phyloP scores from a whole-genome alignment of 2,797 vertebrate species.

The Xenopus petersii region DNA sequence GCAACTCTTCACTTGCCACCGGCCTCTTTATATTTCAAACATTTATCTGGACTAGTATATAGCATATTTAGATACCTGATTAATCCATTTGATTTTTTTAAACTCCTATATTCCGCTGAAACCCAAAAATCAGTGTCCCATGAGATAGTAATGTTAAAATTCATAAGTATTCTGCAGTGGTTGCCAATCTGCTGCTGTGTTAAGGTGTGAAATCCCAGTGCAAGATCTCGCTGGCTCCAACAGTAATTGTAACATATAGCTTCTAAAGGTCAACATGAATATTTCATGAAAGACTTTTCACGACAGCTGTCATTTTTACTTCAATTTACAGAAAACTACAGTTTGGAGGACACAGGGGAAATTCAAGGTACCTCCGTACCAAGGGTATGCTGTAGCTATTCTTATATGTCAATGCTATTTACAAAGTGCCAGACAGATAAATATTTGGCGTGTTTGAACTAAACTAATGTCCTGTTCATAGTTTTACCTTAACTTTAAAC shows the following conservation, averaged over 20 bases:
- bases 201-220: slow-evolving; percentile 49
- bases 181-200: slow-evolving; percentile 49
- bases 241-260: slow-evolving; percentile 52
- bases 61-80: too few species aligned
- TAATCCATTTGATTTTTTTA: too few species aligned
- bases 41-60: too few species aligned
- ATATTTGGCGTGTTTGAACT: slow-evolving; percentile 42
- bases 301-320: slow-evolving; percentile 63
- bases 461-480: slow-evolving; percentile 32
- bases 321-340: slow-evolving; percentile 54
- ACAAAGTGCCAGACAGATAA: slow-evolving; percentile 50
- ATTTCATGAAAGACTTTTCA: slow-evolving; percentile 54
- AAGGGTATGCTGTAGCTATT: slow-evolving; percentile 54
- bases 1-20: too few species aligned
- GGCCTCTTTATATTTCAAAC: too few species aligned
- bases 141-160: slow-evolving; percentile 30
- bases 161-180: slow-evolving; percentile 19
- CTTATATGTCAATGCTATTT: slow-evolving; percentile 55
- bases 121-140: slow-evolving; percentile 1
- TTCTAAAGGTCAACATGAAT: slow-evolving; percentile 58
- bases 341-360: slow-evolving; percentile 53
- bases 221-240: slow-evolving; percentile 48
- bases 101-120: too few species aligned
- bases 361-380: slow-evolving; percentile 51
- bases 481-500: slow-evolving; percentile 51